phyloP scores from a whole-genome alignment of 1,140 invertebrate species.

The Caerostris darwini region DNA sequence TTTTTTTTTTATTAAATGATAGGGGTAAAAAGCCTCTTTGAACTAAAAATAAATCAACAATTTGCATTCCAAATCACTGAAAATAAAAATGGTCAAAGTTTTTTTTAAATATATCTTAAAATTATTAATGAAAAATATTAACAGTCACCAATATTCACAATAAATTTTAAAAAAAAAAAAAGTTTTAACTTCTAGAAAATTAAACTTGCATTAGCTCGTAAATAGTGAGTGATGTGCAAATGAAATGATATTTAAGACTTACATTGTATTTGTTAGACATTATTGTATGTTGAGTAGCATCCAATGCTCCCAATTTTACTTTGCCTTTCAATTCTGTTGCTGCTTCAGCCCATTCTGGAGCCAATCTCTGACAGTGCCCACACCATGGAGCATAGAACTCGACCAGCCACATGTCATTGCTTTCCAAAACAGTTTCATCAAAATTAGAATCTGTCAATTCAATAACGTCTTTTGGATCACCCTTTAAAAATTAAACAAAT shows the following conservation, averaged over 20 bases:
- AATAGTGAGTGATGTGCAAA: too few species aligned
- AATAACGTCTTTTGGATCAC: slow-evolving; percentile 89
- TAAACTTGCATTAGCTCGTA: too few species aligned
- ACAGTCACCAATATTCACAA: too few species aligned
- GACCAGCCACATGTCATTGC: slow-evolving; percentile 96
- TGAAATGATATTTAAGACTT: slow-evolving; percentile 59
- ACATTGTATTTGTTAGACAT: slow-evolving; percentile 86
- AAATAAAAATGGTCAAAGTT: too few species aligned
- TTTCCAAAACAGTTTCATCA: slow-evolving; percentile 92
- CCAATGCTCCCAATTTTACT: slow-evolving; percentile 96
- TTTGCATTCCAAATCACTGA: too few species aligned
- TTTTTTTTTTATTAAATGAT: too few species aligned
- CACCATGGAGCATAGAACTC: slow-evolving; percentile 99
- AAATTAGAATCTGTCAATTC: slow-evolving; percentile 98
- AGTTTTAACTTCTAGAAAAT: too few species aligned
- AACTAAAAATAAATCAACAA: too few species aligned
- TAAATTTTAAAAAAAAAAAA: too few species aligned
- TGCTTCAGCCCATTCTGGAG: slow-evolving; percentile 96
- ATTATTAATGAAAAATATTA: too few species aligned
- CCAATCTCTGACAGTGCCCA: slow-evolving; percentile 97
- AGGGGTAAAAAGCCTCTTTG: too few species aligned
- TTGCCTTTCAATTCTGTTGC: slow-evolving; percentile 95
- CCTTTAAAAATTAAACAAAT: slow-evolving; percentile 77
- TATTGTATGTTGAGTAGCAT: slow-evolving; percentile 94
- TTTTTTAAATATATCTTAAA: too few species aligned